These are phyloP conservation scores for zebrafish (Danio rerio) DNA, from an alignment of 2,113 vertebrate species.

Conservation along the genomic window DNA sequence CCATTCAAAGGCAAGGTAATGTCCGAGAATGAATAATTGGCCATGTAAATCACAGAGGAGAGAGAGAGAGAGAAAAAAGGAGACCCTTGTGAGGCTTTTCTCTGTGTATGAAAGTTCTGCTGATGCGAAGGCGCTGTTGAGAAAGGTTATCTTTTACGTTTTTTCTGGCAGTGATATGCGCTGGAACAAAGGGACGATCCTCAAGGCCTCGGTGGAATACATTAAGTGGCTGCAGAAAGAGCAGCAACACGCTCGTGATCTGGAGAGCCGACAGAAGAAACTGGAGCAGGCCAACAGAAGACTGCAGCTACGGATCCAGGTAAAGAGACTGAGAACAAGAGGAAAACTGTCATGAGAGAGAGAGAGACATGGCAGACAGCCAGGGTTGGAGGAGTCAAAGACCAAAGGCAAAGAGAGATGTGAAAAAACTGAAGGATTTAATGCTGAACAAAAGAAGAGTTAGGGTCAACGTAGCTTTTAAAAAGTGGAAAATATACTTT, in stretches of 20 bases:
- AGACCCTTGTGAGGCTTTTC: constrained; percentile 85
- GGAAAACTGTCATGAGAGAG: neutral
- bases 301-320: constrained; percentile 96
- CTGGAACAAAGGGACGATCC: constrained; percentile 99
- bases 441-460: neutral
- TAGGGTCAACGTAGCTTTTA: neutral
- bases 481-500: neutral
- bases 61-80: constrained; percentile 59
- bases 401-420: neutral
- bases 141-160: constrained; percentile 88
- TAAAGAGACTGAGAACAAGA: constrained; percentile 62
- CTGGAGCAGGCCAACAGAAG: constrained; percentile 93
- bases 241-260: constrained; percentile 93
- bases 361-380: neutral
- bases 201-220: constrained; percentile 99
- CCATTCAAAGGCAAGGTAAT: constrained; percentile 94
- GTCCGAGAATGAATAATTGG: constrained; percentile 97
- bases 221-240: constrained; percentile 99
- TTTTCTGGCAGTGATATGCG: constrained; percentile 93
- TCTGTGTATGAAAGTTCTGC: constrained; percentile 84
- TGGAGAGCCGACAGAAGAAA: constrained; percentile 95
- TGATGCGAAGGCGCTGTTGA: constrained; percentile 84
- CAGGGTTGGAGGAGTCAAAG: neutral
- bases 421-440: neutral
- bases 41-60: constrained; percentile 94